Conservation (phyloP, 2,113 vertebrate species). For the Hippocampus zosterae region DNA sequence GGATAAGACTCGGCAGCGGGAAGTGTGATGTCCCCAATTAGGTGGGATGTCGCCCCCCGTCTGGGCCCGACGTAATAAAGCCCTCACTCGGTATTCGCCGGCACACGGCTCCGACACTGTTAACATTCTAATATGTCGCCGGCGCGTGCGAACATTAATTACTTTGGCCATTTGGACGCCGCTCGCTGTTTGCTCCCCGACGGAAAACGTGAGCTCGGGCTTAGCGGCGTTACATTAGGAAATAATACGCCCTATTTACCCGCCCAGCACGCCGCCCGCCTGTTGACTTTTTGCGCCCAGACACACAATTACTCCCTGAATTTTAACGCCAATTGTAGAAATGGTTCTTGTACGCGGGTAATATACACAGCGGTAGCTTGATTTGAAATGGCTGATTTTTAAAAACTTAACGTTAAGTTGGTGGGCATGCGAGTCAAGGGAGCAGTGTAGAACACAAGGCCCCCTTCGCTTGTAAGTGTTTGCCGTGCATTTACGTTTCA, state of each 20-base stretch:
- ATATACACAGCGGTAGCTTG: not conserved
- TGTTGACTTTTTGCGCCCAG: conserved; percentile 80
- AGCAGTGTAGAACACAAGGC: no score
- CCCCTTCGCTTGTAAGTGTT: conserved; percentile 9
- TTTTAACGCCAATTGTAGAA: conserved; percentile 63
- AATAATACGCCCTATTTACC: conserved; percentile 96
- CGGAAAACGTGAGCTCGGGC: conserved; percentile 89
- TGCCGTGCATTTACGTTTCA: conserved; percentile 65
- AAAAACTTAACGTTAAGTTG: no score
- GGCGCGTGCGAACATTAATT: conserved; percentile 98
- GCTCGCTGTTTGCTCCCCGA: conserved; percentile 94
- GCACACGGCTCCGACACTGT: conserved; percentile 98
- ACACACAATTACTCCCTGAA: conserved; percentile 79
- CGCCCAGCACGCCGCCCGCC: conserved; percentile 83
- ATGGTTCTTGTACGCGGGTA: conserved; percentile 16
- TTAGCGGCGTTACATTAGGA: conserved; percentile 81
- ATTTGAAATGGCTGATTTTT: not conserved
- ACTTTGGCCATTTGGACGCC: conserved; percentile 93
- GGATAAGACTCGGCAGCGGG: conserved; percentile 96
- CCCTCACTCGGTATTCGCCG: conserved; percentile 98
- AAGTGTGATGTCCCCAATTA: conserved; percentile 99
- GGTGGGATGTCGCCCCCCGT: conserved; percentile 95
- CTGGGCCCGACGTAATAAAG: conserved; percentile 94
- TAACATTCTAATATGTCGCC: conserved; percentile 99
- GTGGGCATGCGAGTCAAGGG: no score